Evolutionary conservation across 2,113 vertebrate species (phyloP).

Genomic region (Astatotilapia flaviijosephi): DNA sequence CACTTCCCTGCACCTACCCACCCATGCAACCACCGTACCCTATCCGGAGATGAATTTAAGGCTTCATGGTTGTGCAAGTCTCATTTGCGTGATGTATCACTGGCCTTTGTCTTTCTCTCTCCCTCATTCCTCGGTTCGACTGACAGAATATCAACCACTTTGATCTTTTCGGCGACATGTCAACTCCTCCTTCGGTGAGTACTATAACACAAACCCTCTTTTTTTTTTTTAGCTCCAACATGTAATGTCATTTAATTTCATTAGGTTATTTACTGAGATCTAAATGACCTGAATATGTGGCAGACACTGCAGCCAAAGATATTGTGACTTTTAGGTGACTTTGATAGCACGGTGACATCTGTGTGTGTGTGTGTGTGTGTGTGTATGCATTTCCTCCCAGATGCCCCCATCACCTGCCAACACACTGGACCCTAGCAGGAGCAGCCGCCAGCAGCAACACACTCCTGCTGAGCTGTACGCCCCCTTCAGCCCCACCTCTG

Average conservation of each 20-base stretch:
- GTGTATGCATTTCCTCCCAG: conserved; percentile 60
- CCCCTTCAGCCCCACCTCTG: conserved; percentile 88
- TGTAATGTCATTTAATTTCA: background rate
- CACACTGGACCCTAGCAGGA: conserved; percentile 90
- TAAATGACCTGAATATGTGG: background rate
- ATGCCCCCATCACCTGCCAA: conserved; percentile 98
- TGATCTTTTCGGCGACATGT: conserved; percentile 99
- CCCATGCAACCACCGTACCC: conserved; percentile 24
- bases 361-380: background rate
- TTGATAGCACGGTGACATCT: conserved; percentile 27
- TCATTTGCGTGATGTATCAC: conserved; percentile 48
- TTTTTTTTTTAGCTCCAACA: background rate
- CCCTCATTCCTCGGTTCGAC: background rate
- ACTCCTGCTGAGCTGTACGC: conserved; percentile 86
- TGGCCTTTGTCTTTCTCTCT: conserved; percentile 28
- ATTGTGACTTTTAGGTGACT: conserved; percentile 40
- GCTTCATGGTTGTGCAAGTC: conserved; percentile 27
- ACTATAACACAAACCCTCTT: background rate
- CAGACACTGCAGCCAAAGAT: background rate
- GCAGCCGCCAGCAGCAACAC: conserved; percentile 76
- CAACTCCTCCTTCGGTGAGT: conserved; percentile 95
- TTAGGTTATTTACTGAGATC: background rate
- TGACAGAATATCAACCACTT: conserved; percentile 95
- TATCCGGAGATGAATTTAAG: conserved; percentile 16
- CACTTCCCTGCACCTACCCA: conserved; percentile 25